A percentile compares a stretch with the other conserved stretches of the same genome.
These are phyloP conservation scores for Dolichopus griseipennis DNA, from an alignment of 2,888 invertebrate species.

Conservation along the genomic window DNA sequence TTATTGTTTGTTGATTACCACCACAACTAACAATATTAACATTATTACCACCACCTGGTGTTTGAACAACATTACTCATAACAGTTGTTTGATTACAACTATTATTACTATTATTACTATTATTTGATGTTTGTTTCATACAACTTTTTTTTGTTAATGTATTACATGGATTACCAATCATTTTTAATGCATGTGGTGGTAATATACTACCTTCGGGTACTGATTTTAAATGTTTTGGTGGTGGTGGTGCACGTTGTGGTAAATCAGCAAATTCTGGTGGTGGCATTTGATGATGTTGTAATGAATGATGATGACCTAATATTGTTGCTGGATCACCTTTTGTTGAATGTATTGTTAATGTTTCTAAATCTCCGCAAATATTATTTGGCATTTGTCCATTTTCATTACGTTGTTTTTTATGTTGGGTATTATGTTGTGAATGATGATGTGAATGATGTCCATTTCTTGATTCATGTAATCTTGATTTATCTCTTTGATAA, in stretches of 20 bases:
- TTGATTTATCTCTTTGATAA: constrained; percentile 80
- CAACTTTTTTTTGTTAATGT: constrained; percentile 68
- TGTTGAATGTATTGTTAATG: constrained; percentile 47
- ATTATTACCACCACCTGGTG: constrained; percentile 27
- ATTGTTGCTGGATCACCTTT: constrained; percentile 66
- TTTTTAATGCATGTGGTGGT: constrained; percentile 66
- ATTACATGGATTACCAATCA: constrained; percentile 60
- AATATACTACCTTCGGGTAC: constrained; percentile 59
- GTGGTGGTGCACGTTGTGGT: constrained; percentile 67
- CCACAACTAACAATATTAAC: constrained; percentile 32
- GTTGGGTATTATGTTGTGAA: constrained; percentile 33
- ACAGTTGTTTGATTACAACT: not conserved
- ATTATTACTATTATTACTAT: constrained; percentile 28
- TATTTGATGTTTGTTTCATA: constrained; percentile 39
- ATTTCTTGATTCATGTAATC: constrained; percentile 52
- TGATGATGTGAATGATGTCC: constrained; percentile 24
- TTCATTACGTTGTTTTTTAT: constrained; percentile 67
- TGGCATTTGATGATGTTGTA: constrained; percentile 70
- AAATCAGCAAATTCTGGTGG: constrained; percentile 79
- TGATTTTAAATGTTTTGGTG: constrained; percentile 54
- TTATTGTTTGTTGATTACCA: constrained; percentile 45
- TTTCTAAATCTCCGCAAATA: constrained; percentile 75
- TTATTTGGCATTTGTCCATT: constrained; percentile 84
- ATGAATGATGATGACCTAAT: constrained; percentile 64
- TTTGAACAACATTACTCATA: constrained; percentile 11